These are phyloP conservation scores for Luperina testacea DNA, from an alignment of 2,888 invertebrate species.

Conservation along the genomic window DNA sequence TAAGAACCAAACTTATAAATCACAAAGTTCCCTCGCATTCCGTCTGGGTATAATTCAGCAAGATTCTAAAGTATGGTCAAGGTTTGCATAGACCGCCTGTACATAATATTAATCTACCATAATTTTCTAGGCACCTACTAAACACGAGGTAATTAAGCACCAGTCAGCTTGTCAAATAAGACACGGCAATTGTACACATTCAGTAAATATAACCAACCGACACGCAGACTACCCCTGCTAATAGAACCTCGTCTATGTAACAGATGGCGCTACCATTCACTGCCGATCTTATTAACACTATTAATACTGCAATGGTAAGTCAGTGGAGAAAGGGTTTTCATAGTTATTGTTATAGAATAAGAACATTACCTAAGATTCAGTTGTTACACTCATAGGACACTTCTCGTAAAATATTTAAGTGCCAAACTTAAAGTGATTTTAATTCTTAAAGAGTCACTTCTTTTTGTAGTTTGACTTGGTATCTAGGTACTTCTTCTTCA, in stretches of 20 bases:
- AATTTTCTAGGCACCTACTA: neutral
- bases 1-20: neutral
- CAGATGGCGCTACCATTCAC: conserved; percentile 56
- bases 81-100: neutral
- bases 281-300: neutral
- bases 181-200: conserved; percentile 17
- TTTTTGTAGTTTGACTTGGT: neutral
- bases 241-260: conserved; percentile 26
- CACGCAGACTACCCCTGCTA: neutral
- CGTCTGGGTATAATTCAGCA: neutral
- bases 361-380: too few species aligned
- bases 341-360: neutral
- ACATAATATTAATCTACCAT: neutral
- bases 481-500: neutral
- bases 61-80: neutral
- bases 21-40: neutral
- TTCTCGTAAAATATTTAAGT: neutral
- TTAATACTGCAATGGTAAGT: neutral
- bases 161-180: conserved; percentile 9
- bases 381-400: neutral
- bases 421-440: neutral
- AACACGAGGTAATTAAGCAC: conserved; percentile 1
- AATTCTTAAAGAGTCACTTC: neutral
- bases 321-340: neutral
- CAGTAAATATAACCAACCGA: neutral